Evolutionary conservation across 1,140 invertebrate genomes (phyloP).

Genomic region (Lamellibrachia luymesi): DNA sequence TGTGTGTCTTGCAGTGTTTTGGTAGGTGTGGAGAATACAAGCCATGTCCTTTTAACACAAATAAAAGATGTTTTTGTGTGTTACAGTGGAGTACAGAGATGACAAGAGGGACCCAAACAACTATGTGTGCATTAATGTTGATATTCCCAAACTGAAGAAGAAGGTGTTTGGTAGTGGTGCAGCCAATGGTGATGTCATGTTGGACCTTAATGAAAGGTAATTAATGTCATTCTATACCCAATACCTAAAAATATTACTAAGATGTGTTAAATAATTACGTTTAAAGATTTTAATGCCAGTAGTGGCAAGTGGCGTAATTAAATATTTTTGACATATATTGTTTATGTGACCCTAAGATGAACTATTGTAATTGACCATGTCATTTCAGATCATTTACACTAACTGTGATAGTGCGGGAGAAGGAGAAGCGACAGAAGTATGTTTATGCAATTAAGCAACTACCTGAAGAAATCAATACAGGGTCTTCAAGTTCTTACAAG

Average conservation of each 20-base stretch:
- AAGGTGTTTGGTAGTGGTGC: conserved; percentile 1
- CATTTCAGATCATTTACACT: conserved; percentile 14
- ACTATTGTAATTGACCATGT: not conserved
- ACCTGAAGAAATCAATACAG: conserved; percentile 9
- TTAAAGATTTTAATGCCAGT: not conserved
- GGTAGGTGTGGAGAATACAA: too few relatives aligned
- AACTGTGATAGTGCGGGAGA: not conserved
- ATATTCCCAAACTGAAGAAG: conserved; percentile 12
- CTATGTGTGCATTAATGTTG: conserved; percentile 13
- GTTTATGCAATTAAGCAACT: conserved; percentile 11
- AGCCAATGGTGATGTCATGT: conserved; percentile 18
- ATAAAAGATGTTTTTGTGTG: not conserved
- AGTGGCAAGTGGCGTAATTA: not conserved
- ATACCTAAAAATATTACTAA: not conserved
- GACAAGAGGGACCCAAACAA: conserved; percentile 20
- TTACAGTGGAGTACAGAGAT: conserved; percentile 17
- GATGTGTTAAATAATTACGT: not conserved
- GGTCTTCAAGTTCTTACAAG: not conserved
- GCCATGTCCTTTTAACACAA: too few relatives aligned
- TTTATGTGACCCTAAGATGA: not conserved
- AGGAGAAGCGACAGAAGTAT: conserved; percentile 9
- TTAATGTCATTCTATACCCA: not conserved
- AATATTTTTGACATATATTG: not conserved
- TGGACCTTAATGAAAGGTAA: not conserved
- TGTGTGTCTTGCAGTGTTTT: too few relatives aligned